Evolutionary conservation across 1,140 invertebrate genomes (phyloP).

Genomic region (Drosophila bocki): DNA sequence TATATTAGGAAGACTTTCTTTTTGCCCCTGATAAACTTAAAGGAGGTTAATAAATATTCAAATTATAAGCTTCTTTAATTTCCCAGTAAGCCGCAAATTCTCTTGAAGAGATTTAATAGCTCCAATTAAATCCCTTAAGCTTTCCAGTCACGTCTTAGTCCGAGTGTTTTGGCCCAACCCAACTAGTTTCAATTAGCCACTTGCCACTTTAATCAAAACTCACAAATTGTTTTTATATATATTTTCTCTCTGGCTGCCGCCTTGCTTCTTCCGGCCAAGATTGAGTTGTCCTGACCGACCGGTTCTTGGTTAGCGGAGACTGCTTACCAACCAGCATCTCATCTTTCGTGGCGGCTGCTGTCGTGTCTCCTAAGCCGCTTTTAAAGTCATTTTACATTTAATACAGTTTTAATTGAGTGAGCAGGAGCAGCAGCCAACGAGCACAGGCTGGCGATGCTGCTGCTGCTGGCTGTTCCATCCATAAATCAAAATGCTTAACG

Average conservation of each 20-base stretch:
- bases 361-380: conserved; percentile 47
- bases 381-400: conserved; percentile 78
- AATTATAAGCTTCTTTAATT: background rate
- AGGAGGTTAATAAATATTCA: background rate
- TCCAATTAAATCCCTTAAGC: conserved; percentile 1
- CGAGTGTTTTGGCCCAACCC: conserved; percentile 17
- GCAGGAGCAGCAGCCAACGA: conserved; percentile 20
- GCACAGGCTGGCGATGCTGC: background rate
- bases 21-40: background rate
- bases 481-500: conserved; percentile 78
- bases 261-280: conserved; percentile 40
- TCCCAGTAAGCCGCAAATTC: background rate
- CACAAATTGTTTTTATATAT: conserved; percentile 65
- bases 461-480: conserved; percentile 17
- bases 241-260: conserved; percentile 2
- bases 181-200: conserved; percentile 68
- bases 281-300: conserved; percentile 68
- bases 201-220: conserved; percentile 64
- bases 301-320: conserved; percentile 24
- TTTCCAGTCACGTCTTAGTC: conserved; percentile 29
- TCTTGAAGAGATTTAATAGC: conserved; percentile 1
- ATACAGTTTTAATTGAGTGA: conserved; percentile 81
- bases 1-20: background rate
- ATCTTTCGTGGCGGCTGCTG: conserved; percentile 24
- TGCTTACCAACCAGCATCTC: conserved; percentile 12